A percentile compares a stretch with the other conserved stretches of the same genome.
phyloP scores from a whole-genome alignment of 2,888 invertebrate species.

The Eurytoma adleriae region DNA sequence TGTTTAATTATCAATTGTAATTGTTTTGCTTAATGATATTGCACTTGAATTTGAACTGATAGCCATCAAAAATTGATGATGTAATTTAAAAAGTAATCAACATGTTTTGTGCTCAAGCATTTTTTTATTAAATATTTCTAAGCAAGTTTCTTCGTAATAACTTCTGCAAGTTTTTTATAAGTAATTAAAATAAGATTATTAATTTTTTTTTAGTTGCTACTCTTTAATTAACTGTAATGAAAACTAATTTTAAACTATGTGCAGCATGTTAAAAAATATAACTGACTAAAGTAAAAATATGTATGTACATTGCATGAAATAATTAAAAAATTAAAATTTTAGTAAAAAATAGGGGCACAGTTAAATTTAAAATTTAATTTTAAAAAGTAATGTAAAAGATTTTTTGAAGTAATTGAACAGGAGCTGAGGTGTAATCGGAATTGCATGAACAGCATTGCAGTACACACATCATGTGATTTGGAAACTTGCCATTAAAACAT shows the following conservation, averaged over 20 bases:
- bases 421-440: not conserved
- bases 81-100: no score
- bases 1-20: no score
- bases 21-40: not conserved
- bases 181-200: not conserved
- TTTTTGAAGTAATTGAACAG: not conserved
- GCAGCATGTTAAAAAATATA: no score
- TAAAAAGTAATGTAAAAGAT: not conserved
- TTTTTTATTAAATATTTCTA: no score
- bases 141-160: no score
- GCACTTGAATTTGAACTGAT: not conserved
- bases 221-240: no score
- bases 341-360: not conserved
- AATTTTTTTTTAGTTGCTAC: not conserved
- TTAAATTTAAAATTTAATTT: no score
- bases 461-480: conserved; percentile 65
- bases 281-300: no score
- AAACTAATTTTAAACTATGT: no score
- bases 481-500: conserved; percentile 65
- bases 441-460: conserved; percentile 45
- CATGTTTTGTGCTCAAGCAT: no score
- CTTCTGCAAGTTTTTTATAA: no score
- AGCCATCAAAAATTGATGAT: no score
- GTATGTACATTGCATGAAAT: not conserved
- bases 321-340: not conserved